A percentile compares a stretch with the other conserved stretches of the same genome.
Evolutionary conservation across 2,888 invertebrate genomes (phyloP).

Genomic region (Rhingia campestris): DNA sequence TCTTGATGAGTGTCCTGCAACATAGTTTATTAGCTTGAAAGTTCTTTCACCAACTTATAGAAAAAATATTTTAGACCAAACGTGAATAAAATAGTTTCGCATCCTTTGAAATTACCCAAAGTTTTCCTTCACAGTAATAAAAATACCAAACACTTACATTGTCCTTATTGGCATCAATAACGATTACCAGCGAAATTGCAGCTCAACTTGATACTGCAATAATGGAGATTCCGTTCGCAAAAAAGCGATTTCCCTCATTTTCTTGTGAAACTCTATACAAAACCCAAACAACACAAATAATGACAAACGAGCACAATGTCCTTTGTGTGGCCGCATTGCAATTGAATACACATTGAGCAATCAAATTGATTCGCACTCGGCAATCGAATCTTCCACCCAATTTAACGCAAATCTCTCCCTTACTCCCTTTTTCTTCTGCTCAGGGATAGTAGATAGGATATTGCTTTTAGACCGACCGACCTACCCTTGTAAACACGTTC

Average conservation of each 20-base stretch:
- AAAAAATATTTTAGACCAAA: too few species aligned
- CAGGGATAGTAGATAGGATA: slow-evolving; percentile 45
- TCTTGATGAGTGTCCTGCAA: too few species aligned
- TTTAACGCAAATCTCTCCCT: slow-evolving; percentile 69
- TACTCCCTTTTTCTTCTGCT: slow-evolving; percentile 1
- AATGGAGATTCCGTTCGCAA: background rate
- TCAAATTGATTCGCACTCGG: slow-evolving; percentile 68
- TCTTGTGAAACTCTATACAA: slow-evolving; percentile 14
- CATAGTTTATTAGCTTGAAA: too few species aligned
- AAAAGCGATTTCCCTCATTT: slow-evolving; percentile 25
- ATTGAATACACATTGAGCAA: slow-evolving; percentile 71
- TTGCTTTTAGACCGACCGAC: slow-evolving; percentile 44
- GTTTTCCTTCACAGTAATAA: background rate
- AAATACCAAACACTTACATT: background rate
- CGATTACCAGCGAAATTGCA: background rate
- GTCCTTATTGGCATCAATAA: background rate
- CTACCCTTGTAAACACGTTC: slow-evolving; percentile 53
- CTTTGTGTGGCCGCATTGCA: slow-evolving; percentile 61
- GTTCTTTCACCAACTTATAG: too few species aligned
- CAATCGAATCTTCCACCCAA: slow-evolving; percentile 72
- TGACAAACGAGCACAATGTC: slow-evolving; percentile 57
- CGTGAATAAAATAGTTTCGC: too few species aligned
- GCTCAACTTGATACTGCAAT: too few species aligned
- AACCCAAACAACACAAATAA: slow-evolving; percentile 41
- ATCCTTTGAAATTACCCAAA: too few species aligned